Base-by-base conservation (phyloP, 1,140 invertebrate species). In the Stegodyphus dumicola region DNA sequence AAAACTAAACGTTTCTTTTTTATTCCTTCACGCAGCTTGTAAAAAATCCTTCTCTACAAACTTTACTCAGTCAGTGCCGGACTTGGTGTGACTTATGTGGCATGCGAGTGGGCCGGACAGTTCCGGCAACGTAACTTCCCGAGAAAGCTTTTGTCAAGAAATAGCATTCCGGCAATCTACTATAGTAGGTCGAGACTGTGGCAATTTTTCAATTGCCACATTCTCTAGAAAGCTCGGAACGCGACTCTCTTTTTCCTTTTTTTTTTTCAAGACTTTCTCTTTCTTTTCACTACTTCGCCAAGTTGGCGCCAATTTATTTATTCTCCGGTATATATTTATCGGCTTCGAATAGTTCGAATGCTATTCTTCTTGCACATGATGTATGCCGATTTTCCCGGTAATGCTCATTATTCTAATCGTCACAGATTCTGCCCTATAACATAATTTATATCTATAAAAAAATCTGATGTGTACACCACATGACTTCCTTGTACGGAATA, bases 201-300 rank as follows among this genome's bases (percentile, higher is more conserved):
- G 78, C 78, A 81, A 81, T 81, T 81, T 81, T 81, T 81, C 78
- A 81, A 81, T 81, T 81, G 78, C 78, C 78, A 81, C 33, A 33
- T 33, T 33, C 33, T 33, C 33, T 33, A 33, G 33, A 33, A 33
- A 33, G 33, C 33, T 33, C 33, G 33, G 33, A 33, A 33, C 33
- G 33, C 33, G 33, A 33, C 33, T 3, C 33, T 33, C 3, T 33
- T 81, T 9, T 66, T 53, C 3, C 3, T 33, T 81, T 9, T 66
- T 53, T 77, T 66, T 77, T 67, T 51, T 52, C 64, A 53, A 15
- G 3, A 7, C 64, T 77, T 66, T 65, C 64, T 77, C 67, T 77
- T 77, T 77, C 51, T n/a, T 33, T 33, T 33, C 33, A 33, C 7
- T 52, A 18, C 53, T 18, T 64, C 77, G 77, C 66, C 77, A 79